Conservation (phyloP, 2,113 vertebrate species). For the Euleptes europaea region DNA sequence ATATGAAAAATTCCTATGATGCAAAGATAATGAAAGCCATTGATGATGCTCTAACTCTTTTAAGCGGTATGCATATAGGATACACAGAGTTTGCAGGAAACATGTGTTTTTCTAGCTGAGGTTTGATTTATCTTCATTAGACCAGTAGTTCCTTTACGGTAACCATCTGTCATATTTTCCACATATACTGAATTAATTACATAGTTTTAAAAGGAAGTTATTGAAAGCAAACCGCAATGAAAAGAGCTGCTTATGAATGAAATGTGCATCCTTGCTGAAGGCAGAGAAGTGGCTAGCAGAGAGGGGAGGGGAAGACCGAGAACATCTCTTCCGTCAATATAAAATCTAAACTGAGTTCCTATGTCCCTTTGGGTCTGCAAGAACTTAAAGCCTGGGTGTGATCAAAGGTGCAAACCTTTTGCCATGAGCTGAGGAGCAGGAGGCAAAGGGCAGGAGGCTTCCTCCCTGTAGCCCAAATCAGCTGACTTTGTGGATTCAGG, state of each 20-base stretch:
- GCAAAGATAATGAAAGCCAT: neutral
- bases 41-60: neutral
- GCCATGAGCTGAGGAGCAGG: too few species aligned
- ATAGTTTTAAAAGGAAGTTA: conserved; percentile 61
- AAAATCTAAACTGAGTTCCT: too few species aligned
- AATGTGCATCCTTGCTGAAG: conserved; percentile 44
- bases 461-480: too few species aligned
- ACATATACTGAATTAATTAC: conserved; percentile 63
- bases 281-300: conserved; percentile 9
- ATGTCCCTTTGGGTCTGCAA: too few species aligned
- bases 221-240: conserved; percentile 57
- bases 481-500: too few species aligned
- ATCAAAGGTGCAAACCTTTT: too few species aligned
- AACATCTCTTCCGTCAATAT: too few species aligned
- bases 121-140: conserved; percentile 58
- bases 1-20: neutral
- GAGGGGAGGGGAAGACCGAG: too few species aligned
- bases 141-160: conserved; percentile 56
- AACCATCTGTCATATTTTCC: conserved; percentile 69
- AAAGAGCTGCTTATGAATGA: conserved; percentile 50
- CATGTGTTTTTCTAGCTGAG: conserved; percentile 56
- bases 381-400: too few species aligned
- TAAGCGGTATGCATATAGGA: neutral
- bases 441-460: too few species aligned
- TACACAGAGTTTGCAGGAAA: conserved; percentile 38